These are phyloP conservation scores for Caenorhabditis sinica DNA, from an alignment of 2,888 invertebrate species.

Conservation along the genomic window DNA sequence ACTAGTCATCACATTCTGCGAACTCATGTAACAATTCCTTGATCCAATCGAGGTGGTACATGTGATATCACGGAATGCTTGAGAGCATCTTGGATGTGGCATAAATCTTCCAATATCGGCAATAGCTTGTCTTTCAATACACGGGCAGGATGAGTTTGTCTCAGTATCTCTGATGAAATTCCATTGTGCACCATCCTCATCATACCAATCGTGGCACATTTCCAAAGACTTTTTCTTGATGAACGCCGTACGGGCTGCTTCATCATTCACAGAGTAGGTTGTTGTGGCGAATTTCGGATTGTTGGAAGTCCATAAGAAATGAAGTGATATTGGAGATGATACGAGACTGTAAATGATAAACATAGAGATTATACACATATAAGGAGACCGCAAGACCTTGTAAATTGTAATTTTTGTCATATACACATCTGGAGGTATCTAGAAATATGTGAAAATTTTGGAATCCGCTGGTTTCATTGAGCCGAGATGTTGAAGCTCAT, in stretches of 20 bases:
- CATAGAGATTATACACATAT: neutral
- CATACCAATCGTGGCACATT: constrained; percentile 83
- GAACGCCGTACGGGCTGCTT: constrained; percentile 73
- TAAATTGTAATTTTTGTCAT: too few species aligned
- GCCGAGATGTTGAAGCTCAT: too few species aligned
- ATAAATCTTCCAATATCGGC: constrained; percentile 94
- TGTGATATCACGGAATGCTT: constrained; percentile 82
- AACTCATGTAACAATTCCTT: constrained; percentile 88
- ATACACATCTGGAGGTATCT: too few species aligned
- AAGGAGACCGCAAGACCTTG: too few species aligned
- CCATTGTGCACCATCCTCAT: constrained; percentile 81
- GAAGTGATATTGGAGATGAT: constrained; percentile 82
- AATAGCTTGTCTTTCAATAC: constrained; percentile 92
- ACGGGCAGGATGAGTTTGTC: constrained; percentile 87
- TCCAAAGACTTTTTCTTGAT: constrained; percentile 77
- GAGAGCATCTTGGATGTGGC: constrained; percentile 86
- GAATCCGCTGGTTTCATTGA: too few species aligned
- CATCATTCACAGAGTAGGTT: constrained; percentile 74
- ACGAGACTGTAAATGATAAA: constrained; percentile 74
- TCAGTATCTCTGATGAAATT: constrained; percentile 83
- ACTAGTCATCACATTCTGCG: constrained; percentile 81
- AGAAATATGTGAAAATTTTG: too few species aligned
- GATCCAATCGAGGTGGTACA: constrained; percentile 94
- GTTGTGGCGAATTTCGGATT: constrained; percentile 77
- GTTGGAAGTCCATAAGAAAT: constrained; percentile 82